Evolutionary conservation across 1,140 invertebrate species (phyloP), one percentile per base, ranked within the genome.

Genomic region (Nymphalis io): DNA sequence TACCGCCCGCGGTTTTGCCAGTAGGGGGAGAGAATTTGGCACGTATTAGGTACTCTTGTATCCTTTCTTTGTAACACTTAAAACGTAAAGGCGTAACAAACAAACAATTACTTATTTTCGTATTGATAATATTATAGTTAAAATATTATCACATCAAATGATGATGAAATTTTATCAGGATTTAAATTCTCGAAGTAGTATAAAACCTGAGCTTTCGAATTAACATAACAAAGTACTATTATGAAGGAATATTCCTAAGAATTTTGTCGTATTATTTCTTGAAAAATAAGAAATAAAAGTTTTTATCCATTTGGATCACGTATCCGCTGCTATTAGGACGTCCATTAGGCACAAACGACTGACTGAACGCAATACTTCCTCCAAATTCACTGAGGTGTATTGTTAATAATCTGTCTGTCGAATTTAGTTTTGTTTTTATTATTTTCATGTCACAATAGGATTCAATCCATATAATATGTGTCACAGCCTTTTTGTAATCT

Each of bases 241-340:
- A 51, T 10, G 46, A 51, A 16, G 18, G 46, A 51, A 20, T 20
- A 51, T 15, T 46, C 42, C n/a, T 16, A 8, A 46, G 42, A 46
- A 46, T 46, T 46, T 46, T 46, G 10, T 33, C 27, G 6, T 42
- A 42, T 42, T 42, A n/a, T 42, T 42, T 42, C 40, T 4, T 42
- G 40, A 39, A 16, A 59, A 39, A 59, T 1, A 39, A 59, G n/a
- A 38, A 40, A 60, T 15, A 27, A 51, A 13, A 20, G 12, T 33
- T 55, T 21, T 55, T 61, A 48, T 46, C 3, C 21, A 61, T 46
- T 61, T 48, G 40, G 21, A 33, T 48, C 60, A 61, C 60, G 60
- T 61, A 61, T 61, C 40, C 20, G 23, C 15, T 10, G 60, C 60
- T 61, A 61, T 61, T 44, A 48, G 60, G 42, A 11, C 60, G 18